Percentiles rank a stretch among this genome's conserved stretches.
Conservation (phyloP, 2,113 vertebrate species). For the Cyprinodon variegatus region DNA sequence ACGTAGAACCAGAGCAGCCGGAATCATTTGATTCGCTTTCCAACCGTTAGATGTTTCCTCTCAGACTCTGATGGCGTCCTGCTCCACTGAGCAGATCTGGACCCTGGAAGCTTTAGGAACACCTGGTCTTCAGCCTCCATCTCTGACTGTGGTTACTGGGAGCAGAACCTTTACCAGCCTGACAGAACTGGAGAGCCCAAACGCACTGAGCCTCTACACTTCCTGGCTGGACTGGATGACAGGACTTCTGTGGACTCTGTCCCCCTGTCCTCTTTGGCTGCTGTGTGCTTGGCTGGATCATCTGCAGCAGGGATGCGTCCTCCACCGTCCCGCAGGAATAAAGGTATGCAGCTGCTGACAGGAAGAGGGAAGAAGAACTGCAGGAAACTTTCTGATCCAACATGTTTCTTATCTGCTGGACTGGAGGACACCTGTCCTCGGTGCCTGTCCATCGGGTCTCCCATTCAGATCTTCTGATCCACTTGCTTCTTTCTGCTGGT, state of each 20-base stretch:
- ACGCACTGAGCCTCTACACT: neutral
- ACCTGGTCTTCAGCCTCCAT: no score
- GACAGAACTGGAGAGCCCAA: no score
- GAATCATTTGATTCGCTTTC: no score
- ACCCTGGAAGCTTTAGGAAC: no score
- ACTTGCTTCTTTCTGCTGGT: neutral
- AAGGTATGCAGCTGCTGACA: conserved; percentile 9
- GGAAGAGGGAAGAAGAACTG: neutral
- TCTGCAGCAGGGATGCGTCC: conserved; percentile 19
- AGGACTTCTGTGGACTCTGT: neutral
- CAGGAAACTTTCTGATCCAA: no score
- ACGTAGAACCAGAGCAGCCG: no score
- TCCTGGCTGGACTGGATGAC: conserved; percentile 2
- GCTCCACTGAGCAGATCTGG: no score
- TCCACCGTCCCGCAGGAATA: conserved; percentile 16
- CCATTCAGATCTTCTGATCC: no score
- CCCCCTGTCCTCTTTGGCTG: neutral
- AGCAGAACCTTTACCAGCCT: no score
- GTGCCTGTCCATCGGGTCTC: no score
- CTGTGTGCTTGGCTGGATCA: conserved; percentile 7
- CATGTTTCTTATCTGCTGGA: no score
- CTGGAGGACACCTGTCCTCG: neutral
- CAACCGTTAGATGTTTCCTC: neutral
- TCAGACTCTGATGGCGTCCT: neutral
- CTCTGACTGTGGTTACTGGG: no score